These are phyloP conservation scores for Poeciliopsis prolifica DNA, from an alignment of 2,113 vertebrate species.

Conservation along the genomic window DNA sequence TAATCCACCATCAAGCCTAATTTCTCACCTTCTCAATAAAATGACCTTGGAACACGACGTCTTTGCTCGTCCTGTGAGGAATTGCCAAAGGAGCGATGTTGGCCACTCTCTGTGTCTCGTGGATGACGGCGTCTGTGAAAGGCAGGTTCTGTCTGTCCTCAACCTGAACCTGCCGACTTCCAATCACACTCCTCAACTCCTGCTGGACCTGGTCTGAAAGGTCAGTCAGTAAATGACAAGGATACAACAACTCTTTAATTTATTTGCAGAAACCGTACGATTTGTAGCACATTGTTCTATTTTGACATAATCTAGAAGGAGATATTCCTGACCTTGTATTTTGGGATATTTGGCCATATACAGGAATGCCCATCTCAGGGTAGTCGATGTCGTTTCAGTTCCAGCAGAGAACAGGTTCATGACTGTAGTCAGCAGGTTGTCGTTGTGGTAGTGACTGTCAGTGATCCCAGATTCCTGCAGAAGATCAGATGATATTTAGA, in stretches of 20 bases:
- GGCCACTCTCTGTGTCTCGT: constrained; percentile 44
- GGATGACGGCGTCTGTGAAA: constrained; percentile 45
- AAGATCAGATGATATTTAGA: neutral
- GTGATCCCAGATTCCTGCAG: constrained; percentile 40
- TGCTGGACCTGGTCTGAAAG: constrained; percentile 40
- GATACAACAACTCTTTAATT: no score
- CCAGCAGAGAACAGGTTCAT: constrained; percentile 68
- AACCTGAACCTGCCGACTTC: constrained; percentile 9
- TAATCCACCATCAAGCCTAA: no score
- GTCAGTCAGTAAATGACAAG: neutral
- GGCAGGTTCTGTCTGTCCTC: constrained; percentile 37
- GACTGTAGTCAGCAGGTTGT: constrained; percentile 62
- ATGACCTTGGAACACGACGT: constrained; percentile 42
- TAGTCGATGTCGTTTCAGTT: constrained; percentile 68
- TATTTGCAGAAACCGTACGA: no score
- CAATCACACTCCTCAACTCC: constrained; percentile 36
- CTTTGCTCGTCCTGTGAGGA: constrained; percentile 17
- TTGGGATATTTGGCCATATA: constrained; percentile 75
- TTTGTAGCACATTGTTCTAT: no score
- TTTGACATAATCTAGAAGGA: neutral
- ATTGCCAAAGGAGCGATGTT: constrained; percentile 15
- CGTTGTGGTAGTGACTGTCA: constrained; percentile 25
- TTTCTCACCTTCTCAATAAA: constrained; percentile 44
- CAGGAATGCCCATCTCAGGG: constrained; percentile 72
- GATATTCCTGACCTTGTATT: constrained; percentile 64